phyloP scores from a whole-genome alignment of 2,888 invertebrate genomes.

The Julus scandinavius region DNA sequence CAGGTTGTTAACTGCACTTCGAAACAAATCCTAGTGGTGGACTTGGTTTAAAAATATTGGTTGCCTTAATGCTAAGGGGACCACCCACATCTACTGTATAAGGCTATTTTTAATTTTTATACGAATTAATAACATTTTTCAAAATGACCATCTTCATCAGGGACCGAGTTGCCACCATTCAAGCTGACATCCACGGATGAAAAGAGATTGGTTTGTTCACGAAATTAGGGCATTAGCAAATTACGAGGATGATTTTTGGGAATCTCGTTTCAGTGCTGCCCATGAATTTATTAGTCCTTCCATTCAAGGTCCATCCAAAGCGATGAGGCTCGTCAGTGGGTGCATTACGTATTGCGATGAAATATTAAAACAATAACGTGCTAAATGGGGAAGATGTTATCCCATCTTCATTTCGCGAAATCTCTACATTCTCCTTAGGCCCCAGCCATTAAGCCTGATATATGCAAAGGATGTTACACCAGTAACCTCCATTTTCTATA shows the following conservation, averaged over 20 bases:
- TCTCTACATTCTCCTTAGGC: constrained; percentile 1
- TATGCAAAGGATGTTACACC: constrained; percentile 22
- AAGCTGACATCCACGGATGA: too few species aligned
- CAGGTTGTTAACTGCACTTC: too few species aligned
- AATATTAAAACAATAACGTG: constrained; percentile 39
- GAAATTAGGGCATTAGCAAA: background rate
- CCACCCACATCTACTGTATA: too few species aligned
- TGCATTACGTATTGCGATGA: background rate
- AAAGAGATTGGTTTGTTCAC: background rate
- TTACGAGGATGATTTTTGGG: background rate
- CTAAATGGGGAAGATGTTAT: constrained; percentile 42
- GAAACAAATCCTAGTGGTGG: too few species aligned
- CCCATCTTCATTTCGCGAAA: background rate
- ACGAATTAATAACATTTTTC: too few species aligned
- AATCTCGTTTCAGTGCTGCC: background rate
- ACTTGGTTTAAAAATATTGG: too few species aligned
- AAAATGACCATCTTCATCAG: too few species aligned
- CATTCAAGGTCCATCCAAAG: background rate
- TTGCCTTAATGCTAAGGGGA: too few species aligned
- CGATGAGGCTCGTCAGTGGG: background rate
- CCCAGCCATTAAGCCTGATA: constrained; percentile 24
- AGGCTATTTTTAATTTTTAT: too few species aligned
- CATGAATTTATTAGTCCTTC: constrained; percentile 3
- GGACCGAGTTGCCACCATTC: too few species aligned
- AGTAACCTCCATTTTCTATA: background rate